These are phyloP conservation scores for Pholis gunnellus DNA, from an alignment of 2,113 vertebrate species.

Conservation along the genomic window DNA sequence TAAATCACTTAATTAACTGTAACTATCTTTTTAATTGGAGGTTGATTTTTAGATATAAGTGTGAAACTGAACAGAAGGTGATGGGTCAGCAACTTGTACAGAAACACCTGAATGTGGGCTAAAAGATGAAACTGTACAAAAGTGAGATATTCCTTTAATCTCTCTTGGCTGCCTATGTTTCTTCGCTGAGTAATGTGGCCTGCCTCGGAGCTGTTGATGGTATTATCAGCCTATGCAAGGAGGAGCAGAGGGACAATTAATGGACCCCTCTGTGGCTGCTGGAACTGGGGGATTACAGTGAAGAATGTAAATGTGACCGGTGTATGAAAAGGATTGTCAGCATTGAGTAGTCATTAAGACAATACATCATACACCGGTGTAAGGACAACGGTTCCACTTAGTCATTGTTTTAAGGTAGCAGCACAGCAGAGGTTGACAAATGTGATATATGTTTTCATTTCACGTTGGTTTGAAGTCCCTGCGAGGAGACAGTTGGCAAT, in stretches of 20 bases:
- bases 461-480: neutral
- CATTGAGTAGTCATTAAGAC: constrained; percentile 28
- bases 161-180: neutral
- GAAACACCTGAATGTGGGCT: neutral
- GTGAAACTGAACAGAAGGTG: neutral
- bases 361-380: neutral
- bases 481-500: neutral
- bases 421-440: constrained; percentile 10
- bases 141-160: neutral
- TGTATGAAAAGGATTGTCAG: constrained; percentile 26
- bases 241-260: constrained; percentile 59
- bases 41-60: neutral
- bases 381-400: neutral
- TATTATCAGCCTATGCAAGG: constrained; percentile 20
- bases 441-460: constrained; percentile 35
- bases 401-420: neutral
- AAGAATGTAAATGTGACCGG: constrained; percentile 30
- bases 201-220: neutral
- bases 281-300: constrained; percentile 4
- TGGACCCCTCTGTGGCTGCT: constrained; percentile 27
- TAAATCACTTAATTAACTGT: neutral
- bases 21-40: neutral
- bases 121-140: neutral
- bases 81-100: neutral
- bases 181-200: constrained; percentile 27